Evolutionary conservation across 2,888 invertebrate genomes (phyloP).

Genomic region (Punctoribates punctum): DNA sequence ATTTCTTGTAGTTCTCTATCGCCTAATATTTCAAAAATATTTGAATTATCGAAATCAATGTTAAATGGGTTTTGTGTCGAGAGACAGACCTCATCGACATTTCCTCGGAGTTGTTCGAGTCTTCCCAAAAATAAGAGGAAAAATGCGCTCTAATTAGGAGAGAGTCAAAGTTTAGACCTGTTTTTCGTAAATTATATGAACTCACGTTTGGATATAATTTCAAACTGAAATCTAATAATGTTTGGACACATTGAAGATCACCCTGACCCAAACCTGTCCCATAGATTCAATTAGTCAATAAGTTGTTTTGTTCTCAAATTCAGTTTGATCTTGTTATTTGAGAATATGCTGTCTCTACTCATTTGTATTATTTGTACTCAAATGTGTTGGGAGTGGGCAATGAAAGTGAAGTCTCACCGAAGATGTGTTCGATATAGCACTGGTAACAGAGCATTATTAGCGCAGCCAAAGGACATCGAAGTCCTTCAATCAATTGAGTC

Average conservation of each 20-base stretch:
- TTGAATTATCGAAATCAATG: neutral
- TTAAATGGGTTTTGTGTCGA: no score
- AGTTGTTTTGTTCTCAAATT: no score
- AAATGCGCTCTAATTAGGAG: conserved; percentile 69
- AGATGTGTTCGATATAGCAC: conserved; percentile 74
- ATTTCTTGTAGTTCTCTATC: conserved; percentile 39
- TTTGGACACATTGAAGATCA: conserved; percentile 70
- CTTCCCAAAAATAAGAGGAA: conserved; percentile 87
- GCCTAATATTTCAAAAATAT: conserved; percentile 25
- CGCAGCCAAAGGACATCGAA: conserved; percentile 80
- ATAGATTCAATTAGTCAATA: no score
- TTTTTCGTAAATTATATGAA: neutral
- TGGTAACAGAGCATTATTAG: conserved; percentile 81
- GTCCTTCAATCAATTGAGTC: conserved; percentile 65
- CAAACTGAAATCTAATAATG: conserved; percentile 61
- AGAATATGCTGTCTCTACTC: no score
- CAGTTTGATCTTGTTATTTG: no score
- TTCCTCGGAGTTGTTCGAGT: conserved; percentile 73
- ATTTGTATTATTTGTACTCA: no score
- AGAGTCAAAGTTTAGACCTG: no score
- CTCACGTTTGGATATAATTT: conserved; percentile 65
- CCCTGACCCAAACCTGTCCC: conserved; percentile 62
- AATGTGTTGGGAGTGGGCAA: no score
- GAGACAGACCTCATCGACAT: conserved; percentile 61
- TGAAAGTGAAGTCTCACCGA: conserved; percentile 59